Percentiles rank a stretch among this genome's conserved stretches.
Conservation (phyloP, 2,797 vertebrate species). For the Sebastes nivosus region DNA sequence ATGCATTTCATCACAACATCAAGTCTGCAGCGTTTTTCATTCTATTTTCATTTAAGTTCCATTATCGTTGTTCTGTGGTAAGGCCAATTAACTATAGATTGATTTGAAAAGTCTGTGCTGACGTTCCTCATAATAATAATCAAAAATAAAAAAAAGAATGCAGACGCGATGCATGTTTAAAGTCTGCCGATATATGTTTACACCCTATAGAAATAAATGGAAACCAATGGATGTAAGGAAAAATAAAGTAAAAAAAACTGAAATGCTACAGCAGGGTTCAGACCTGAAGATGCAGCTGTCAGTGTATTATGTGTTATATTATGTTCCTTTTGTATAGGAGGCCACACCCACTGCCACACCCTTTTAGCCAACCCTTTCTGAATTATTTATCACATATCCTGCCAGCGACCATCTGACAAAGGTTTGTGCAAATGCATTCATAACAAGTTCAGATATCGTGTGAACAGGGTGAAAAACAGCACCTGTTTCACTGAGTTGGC, state of each 20-base stretch:
- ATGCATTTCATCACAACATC: neutral
- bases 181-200: neutral
- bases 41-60: neutral
- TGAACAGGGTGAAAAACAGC: constrained; percentile 22
- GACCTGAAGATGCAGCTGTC: neutral
- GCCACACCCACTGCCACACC: constrained; percentile 21
- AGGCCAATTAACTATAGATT: neutral
- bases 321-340: neutral
- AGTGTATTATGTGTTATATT: neutral
- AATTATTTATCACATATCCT: constrained; percentile 15
- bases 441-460: constrained; percentile 6
- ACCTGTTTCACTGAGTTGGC: constrained; percentile 9
- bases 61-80: neutral
- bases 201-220: neutral
- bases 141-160: neutral
- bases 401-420: constrained; percentile 3
- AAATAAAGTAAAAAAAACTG: neutral
- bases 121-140: neutral
- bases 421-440: constrained; percentile 32
- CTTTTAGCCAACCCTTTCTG: neutral
- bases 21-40: neutral
- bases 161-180: neutral
- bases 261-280: neutral
- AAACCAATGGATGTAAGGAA: neutral
- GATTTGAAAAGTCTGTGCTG: neutral